Evolutionary conservation across 2,797 vertebrate genomes (phyloP), one percentile per base, ranked within the genome.

Genomic region (Carduelis carduelis): DNA sequence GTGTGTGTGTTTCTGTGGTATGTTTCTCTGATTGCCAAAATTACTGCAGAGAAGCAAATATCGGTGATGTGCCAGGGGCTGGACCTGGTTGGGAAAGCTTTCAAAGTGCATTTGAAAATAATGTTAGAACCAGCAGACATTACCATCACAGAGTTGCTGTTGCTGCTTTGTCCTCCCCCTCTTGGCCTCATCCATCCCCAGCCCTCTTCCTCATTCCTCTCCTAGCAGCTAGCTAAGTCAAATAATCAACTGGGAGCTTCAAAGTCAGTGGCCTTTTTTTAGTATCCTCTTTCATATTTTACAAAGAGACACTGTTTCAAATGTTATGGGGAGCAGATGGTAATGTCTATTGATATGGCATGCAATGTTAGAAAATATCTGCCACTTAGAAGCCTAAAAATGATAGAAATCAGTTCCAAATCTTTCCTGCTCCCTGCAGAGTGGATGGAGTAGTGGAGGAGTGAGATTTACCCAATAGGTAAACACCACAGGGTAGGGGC

Each of bases 241-340:
- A 55, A 71, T 60, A 72, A 68, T 81, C 78, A 72, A 46, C 47
- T 52, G 82, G 34, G 44, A 92, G 26, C 85, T 77, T 94, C 72
- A 89, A 82, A 94, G 70, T 78, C 49, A 57, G 11, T 56, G 49
- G n/a, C 64, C 79, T 88, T 76, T 92, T 59, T 84, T 76, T 89
- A 87, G 59, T 39, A 76, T 83, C 53, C 24, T 72, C 75, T 94
- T 90, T 82, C 72, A 57, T 89, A 59, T 94, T 87, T 89, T 57
- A 89, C 76, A 88, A 93, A 93, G 87, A 71, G 20, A 28, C 39
- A 90, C 26, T 78, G 47, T 90, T 91, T 89, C 56, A 95, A 70
- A 70, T 76, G 79, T 72, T 78, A 14, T 34, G 10, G 56, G 53
- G 24, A 85, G 60, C 57, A 92, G 55, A 72, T 88, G 57, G 57